Evolutionary conservation across 1,140 invertebrate species (phyloP), one percentile per base, ranked within the genome.

Genomic region (Aphaenogaster floridana): DNA sequence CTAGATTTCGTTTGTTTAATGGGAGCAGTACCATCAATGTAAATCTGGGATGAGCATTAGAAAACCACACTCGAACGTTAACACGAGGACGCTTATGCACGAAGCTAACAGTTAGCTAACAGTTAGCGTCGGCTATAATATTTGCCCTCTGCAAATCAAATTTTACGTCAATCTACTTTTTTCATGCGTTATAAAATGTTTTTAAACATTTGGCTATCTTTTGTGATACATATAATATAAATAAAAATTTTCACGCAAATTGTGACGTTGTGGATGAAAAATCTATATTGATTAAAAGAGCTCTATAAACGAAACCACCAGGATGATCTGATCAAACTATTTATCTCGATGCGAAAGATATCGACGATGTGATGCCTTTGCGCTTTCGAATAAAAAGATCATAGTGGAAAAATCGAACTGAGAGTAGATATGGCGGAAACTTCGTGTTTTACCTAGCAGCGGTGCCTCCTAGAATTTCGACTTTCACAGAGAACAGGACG

Each of bases 1-100:
- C 28, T 9, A 64, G 28, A 74, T 84, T 76, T 76, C 48, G 57
- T 76, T 76, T 39, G 5, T 50, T 42, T 61, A 61, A 63, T 61
- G 52, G 79, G 21, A 17, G 11, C n/a, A 42, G n/a, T 28, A 2
- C 2, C 69, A 15, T 76, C 69, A 45, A 74, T 54, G 78, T 34
- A 28, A 68, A 80, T 83, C 17, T 28, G 39, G 34, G 45, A 84
- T 63, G 42, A 50, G 45, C 42, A 28, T 76, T 61, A 72, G 48
- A 52, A 71, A 72, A 21, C 13, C 50, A 11, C 61, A 11, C 15
- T 68, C 17, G 11, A 71, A 74, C 8, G 69, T 57, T 48, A 69
- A 66, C 34, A 2, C 7, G n/a, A 28, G 17, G 17, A 71, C 21
- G 21, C 21, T 21, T 21, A 28, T 28, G 28, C 28, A 28, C 28